These are phyloP conservation scores for Crocodylus rhombifer DNA, from an alignment of 2,797 vertebrate genomes.

Conservation along the genomic window DNA sequence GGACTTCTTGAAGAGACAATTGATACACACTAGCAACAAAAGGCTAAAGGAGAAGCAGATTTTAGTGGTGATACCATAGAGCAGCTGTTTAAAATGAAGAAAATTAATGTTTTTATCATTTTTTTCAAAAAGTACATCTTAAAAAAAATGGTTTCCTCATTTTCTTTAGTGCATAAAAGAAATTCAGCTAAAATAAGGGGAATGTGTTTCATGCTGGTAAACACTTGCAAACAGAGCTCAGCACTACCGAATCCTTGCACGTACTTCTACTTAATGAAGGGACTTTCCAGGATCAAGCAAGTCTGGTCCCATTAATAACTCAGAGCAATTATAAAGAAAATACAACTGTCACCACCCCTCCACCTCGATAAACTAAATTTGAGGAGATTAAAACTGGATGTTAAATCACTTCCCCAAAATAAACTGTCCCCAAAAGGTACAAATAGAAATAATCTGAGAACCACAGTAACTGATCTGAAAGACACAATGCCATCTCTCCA, in stretches of 20 bases:
- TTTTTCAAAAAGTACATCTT: no score
- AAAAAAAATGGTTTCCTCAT: no score
- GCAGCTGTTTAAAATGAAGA: neutral
- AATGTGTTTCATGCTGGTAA: neutral
- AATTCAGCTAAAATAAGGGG: neutral
- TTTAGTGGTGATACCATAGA: neutral
- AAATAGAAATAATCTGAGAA: neutral
- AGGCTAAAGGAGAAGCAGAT: slow-evolving; percentile 43
- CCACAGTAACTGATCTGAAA: neutral
- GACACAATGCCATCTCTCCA: slow-evolving; percentile 2
- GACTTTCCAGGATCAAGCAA: neutral
- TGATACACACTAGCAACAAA: slow-evolving; percentile 17
- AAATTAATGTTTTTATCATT: neutral
- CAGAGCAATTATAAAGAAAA: neutral
- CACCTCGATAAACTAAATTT: neutral
- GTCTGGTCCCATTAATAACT: neutral
- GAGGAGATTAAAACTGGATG: neutral
- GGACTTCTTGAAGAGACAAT: neutral
- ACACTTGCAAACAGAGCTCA: neutral
- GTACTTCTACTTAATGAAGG: neutral
- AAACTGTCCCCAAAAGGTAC: neutral
- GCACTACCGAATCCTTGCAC: neutral
- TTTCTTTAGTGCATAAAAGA: neutral
- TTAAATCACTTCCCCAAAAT: neutral
- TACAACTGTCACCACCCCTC: neutral